Conservation (phyloP, 2,113 vertebrate species). For the Echinops telfairi region DNA sequence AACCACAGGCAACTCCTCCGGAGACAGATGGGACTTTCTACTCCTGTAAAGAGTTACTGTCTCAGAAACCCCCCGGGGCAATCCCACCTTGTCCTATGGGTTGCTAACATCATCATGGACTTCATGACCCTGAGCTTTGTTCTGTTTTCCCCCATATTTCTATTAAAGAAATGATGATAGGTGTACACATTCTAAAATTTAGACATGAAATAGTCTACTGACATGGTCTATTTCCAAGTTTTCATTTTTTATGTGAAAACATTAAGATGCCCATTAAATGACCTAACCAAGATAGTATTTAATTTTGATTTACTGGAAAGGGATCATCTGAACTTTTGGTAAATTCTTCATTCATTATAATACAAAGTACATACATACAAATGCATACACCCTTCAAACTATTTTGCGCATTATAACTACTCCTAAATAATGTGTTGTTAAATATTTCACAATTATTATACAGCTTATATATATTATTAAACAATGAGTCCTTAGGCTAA, state of each 20-base stretch:
- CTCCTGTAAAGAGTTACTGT: no score
- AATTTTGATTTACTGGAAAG: neutral
- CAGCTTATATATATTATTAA: neutral
- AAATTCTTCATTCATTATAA: constrained; percentile 6
- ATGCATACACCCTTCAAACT: neutral
- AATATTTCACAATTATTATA: neutral
- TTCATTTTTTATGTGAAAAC: constrained; percentile 1
- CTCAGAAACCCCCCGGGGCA: no score
- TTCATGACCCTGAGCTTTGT: no score
- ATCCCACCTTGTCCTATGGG: no score
- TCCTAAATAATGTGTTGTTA: neutral
- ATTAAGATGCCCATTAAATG: neutral
- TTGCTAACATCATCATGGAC: no score
- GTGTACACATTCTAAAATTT: no score
- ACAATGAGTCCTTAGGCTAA: neutral
- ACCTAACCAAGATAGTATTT: neutral
- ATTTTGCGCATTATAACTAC: neutral
- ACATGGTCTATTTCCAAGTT: constrained; percentile 4
- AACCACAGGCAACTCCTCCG: no score
- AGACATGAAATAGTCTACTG: neutral
- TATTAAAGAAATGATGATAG: no score
- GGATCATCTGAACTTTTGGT: neutral
- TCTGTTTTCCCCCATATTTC: no score
- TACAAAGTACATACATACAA: neutral
- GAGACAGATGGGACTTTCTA: no score